Evolutionary conservation across 2,113 vertebrate genomes (phyloP).

Genomic region (Ifrita kowaldi): DNA sequence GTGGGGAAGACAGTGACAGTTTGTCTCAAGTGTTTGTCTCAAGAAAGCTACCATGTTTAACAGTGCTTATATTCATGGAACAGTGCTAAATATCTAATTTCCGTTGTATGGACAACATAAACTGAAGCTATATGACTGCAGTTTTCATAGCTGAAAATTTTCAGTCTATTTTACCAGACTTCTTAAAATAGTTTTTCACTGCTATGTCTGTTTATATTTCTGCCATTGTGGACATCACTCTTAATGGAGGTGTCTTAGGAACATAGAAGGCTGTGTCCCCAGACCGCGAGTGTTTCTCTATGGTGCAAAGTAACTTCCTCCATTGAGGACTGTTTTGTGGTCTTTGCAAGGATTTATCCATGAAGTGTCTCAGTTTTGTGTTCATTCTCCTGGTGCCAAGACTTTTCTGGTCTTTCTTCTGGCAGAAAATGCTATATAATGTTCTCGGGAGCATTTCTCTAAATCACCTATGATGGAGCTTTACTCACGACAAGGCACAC

Average conservation of each 20-base stretch:
- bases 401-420: background rate
- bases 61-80: background rate
- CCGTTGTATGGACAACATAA: background rate
- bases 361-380: background rate
- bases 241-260: background rate
- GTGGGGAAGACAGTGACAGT: background rate
- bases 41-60: background rate
- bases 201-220: background rate
- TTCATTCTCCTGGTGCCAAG: background rate
- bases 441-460: background rate
- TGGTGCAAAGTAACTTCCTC: background rate
- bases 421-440: background rate
- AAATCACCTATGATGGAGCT: background rate
- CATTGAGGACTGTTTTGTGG: background rate
- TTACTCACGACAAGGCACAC: background rate
- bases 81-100: background rate
- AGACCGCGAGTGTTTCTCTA: accelerated
- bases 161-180: background rate
- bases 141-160: background rate
- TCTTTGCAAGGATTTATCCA: background rate
- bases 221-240: background rate
- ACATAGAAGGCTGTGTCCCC: background rate
- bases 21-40: background rate
- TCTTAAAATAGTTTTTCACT: background rate
- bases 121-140: background rate